Percentiles rank a stretch among this genome's conserved stretches.
These are phyloP conservation scores for Pseudomyrmex dendroicus DNA, from an alignment of 1,140 invertebrate genomes.

Conservation along the genomic window DNA sequence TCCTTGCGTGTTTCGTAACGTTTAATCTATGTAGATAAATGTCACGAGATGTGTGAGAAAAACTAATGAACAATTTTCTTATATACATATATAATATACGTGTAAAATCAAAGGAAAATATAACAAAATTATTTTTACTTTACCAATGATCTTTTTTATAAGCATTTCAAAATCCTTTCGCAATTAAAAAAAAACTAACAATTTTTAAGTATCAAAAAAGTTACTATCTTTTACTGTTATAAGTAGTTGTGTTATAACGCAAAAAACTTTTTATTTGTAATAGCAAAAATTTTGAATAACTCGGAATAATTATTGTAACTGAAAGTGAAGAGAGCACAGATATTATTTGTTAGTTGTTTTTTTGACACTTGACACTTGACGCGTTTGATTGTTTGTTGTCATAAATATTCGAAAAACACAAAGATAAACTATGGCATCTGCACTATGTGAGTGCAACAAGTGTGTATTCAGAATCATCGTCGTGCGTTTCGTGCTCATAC, in stretches of 20 bases:
- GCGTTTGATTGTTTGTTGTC: constrained; percentile 13
- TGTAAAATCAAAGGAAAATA: not conserved
- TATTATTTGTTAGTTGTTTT: not conserved
- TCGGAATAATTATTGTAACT: not conserved
- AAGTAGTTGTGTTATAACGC: too few species aligned
- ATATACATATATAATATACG: not conserved
- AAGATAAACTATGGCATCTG: not conserved
- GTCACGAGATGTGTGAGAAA: constrained; percentile 46
- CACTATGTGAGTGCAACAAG: constrained; percentile 46
- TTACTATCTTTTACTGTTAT: not conserved
- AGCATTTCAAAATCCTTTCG: too few species aligned
- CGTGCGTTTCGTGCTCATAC: constrained; percentile 6
- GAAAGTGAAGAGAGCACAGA: not conserved
- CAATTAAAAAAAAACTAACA: not conserved
- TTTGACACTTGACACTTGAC: constrained; percentile 8
- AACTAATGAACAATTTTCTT: constrained; percentile 49
- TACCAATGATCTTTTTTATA: too few species aligned
- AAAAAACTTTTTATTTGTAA: not conserved
- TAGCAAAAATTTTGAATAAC: not conserved
- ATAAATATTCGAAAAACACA: constrained; percentile 5
- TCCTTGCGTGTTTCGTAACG: constrained; percentile 38
- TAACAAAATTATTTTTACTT: constrained; percentile 23
- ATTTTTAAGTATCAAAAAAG: not conserved
- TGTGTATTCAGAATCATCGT: constrained; percentile 22
- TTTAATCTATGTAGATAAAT: constrained; percentile 54